Evolutionary conservation across 2,888 invertebrate species (phyloP).

Genomic region (Ectemnius lituratus): DNA sequence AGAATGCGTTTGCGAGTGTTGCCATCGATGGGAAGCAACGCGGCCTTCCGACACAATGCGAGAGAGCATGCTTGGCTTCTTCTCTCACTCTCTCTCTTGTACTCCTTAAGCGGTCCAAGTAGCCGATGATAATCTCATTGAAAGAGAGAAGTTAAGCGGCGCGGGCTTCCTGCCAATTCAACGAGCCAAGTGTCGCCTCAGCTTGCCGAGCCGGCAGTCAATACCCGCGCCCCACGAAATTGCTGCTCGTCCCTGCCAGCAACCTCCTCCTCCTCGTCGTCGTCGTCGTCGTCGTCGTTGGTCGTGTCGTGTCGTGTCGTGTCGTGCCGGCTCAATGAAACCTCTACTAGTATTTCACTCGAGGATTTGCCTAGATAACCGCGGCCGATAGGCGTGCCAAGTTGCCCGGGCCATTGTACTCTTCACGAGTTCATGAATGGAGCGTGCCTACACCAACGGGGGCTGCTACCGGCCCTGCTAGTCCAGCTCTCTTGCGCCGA

Average conservation of each 20-base stretch:
- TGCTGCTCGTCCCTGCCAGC: conserved; percentile 33
- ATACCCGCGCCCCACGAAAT: conserved; percentile 60
- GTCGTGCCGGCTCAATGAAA: conserved; percentile 62
- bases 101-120: conserved; percentile 29
- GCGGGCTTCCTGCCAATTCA: conserved; percentile 75
- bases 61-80: conserved; percentile 31
- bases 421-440: conserved; percentile 56
- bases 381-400: conserved; percentile 59
- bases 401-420: conserved; percentile 45
- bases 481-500: conserved; percentile 13
- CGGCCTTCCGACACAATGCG: conserved; percentile 38
- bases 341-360: conserved; percentile 51
- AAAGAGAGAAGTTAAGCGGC: conserved; percentile 69
- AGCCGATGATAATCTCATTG: conserved; percentile 71
- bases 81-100: no score
- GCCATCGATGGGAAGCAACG: no score
- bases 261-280: no score
- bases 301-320: conserved; percentile 20
- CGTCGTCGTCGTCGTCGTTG: background rate
- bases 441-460: conserved; percentile 28
- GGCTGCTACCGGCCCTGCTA: conserved; percentile 39
- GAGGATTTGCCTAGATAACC: conserved; percentile 67
- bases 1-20: conserved; percentile 15
- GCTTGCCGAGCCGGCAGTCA: conserved; percentile 45
- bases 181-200: conserved; percentile 66